Evolutionary conservation across 2,797 vertebrate genomes (phyloP), one percentile per base, ranked within the genome.

Genomic region (Spinibarbus caldwelli): DNA sequence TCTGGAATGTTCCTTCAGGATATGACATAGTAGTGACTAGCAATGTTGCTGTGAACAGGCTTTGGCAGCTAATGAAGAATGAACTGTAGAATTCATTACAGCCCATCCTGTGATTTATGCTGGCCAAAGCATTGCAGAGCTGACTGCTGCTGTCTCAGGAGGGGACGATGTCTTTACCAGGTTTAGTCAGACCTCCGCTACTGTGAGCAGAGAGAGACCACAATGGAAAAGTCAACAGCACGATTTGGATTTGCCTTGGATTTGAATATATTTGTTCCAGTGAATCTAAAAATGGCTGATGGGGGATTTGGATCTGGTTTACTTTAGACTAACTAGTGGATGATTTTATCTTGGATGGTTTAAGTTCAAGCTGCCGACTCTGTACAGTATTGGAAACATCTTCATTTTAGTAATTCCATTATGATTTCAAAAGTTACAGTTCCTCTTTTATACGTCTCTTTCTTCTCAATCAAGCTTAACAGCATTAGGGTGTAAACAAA

Each of bases 1-100:
- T 76, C 62, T 86, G 77, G 72, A 66, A 67, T 21, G 62, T 68
- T 71, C 45, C 70, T 86, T 45, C 70, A 84, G 83, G 85, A 87
- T 80, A 49, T 90, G 76, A 83, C 80, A 75, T 67, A 36, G 84
- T 68, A 45, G 21, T 59, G 62, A 49, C 59, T 80, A 67, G 78
- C 21, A 36, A 15, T 86, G 82, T 87, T 82, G 67, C 68, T 81
- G 78, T 82, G 76, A 54, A 64, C 54, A 85, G 34, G 54, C 14
- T n/a, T 90, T 85, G 76, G 75, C 82, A 67, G 64, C 73, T 86
- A 81, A 83, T 83, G 79, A 85, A 79, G 82, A 80, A 71, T 85
- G 41, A 76, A 70, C 89, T 91, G 90, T 85, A 84, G 75, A 90
- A 91, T 78, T 88, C 87, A 91, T 89, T 90, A 89, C 43, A 57